Evolutionary conservation across 2,888 invertebrate genomes (phyloP), one percentile per base, ranked within the genome.

Genomic region (Acrocyrtus sp.): DNA sequence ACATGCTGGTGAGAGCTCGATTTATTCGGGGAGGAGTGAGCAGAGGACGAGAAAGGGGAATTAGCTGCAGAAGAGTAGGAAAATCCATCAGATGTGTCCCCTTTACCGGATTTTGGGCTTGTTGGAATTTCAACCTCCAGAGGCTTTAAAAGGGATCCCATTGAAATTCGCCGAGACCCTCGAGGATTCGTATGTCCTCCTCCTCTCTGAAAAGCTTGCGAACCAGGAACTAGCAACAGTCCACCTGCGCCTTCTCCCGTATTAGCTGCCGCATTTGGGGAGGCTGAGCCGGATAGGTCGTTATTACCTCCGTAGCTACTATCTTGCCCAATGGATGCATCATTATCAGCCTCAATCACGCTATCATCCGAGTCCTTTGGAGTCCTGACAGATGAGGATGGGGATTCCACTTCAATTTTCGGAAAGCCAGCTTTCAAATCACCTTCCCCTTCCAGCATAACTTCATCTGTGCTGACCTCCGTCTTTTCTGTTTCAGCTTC

Each of bases 101-200:
- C 76, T 60, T 75, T 77, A n/a, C 67, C 57, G 15, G 77, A 76
- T 47, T 75, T 77, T 8, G 80, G 80, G 48, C 78, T 80, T 47
- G 78, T 78, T 48, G 81, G 81, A 70, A 81, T 81, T 65, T 81
- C 81, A 0, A 91, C 50, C 88, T 89, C 82, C 47, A 82, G 75
- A 3, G 90, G 89, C 83, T 92, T 95, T 82, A 95, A 89, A 78
- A 94, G 90, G 82, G 94, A 95, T 72, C 95, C 95, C 84, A 94
- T 94, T 78, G 95, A 95, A 83, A 96, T 95, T 80, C 96, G 87
- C 76, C 96, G 88, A 6, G 94, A 93, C 10, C 95, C 94, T 65
- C 94, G 80, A 12, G 84, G 83, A 63, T 82, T 82, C 8, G 76
- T 77, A n/a, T n/a, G n/a, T n/a, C n/a, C n/a, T n/a, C n/a, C n/a